Evolutionary conservation across 2,888 invertebrate genomes (phyloP), one percentile per base, ranked within the genome.

Genomic region (Blastobasis adustella): DNA sequence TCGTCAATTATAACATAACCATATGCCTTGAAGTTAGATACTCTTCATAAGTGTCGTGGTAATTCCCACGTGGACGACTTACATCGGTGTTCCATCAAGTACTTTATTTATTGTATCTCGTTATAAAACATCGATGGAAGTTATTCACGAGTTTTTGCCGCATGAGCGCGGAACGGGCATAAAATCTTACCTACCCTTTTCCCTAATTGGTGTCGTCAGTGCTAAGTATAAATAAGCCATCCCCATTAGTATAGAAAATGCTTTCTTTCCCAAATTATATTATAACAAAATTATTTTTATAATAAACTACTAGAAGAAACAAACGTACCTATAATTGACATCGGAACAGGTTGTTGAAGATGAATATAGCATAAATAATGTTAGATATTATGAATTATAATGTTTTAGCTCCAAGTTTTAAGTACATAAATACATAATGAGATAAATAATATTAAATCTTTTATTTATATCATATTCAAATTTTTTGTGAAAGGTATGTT

Each of bases 391-490:
- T 73, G 71, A 63, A 76, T 73, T 71, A 72, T 72, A 79, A 77
- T 78, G 79, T 86, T 86, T 85, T 86, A 85, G 79, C 83, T 83
- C 79, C 79, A 71, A 74, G 78, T 80, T 85, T 82, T 82, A 85
- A 82, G 75, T 77, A 63, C 63, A 67, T 70, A 64, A 73, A 76
- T 71, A 77, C 67, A 72, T 72, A 67, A 74, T 79, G 71, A 78
- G 71, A 74, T 73, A 72, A 68, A 60, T 65, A 58, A 58, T 36
- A 44, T 62, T 55, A 49, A 54, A 59, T 53, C 41, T 57, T 50
- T 56, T 46, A 48, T 49, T 51, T 37, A 2, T 36, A 44, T 54
- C 49, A 41, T 10, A 37, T 47, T 8, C 6, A 8, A 23, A 37
- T 46, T 36, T 37, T 6, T 9, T 10, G n/a, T n/a, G n/a, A n/a